Evolutionary conservation across 2,888 invertebrate species (phyloP).

Genomic region (Hemicrepidius hirtus): DNA sequence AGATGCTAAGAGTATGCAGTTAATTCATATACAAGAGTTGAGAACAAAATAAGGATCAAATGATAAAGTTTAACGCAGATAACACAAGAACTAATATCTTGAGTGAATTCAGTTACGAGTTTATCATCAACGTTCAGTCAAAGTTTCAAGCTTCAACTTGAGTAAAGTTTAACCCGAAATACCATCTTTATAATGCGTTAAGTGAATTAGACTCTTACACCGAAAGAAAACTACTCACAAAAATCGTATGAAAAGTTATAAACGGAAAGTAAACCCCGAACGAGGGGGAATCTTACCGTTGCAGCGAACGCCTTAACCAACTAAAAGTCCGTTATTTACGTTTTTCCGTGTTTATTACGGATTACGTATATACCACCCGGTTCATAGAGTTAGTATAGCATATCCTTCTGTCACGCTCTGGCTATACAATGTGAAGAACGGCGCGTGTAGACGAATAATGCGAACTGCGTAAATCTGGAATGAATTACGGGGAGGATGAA

Average conservation of each 20-base stretch:
- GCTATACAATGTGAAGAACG: slow-evolving; percentile 31
- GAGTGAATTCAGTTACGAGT: slow-evolving; percentile 16
- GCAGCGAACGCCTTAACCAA: slow-evolving; percentile 31
- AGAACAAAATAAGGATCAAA: slow-evolving; percentile 10
- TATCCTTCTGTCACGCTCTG: slow-evolving; percentile 36
- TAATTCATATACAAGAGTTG: slow-evolving; percentile 3
- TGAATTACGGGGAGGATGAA: slow-evolving; percentile 40
- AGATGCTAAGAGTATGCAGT: slow-evolving; percentile 3
- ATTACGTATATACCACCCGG: slow-evolving; percentile 32
- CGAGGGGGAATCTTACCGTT: slow-evolving; percentile 25
- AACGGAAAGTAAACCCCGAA: slow-evolving; percentile 16
- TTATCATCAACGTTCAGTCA: slow-evolving; percentile 18
- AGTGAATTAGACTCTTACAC: slow-evolving; percentile 20
- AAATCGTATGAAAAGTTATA: slow-evolving; percentile 23
- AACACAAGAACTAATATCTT: slow-evolving; percentile 19
- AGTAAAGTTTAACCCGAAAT: slow-evolving; percentile 14
- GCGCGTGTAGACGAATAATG: slow-evolving; percentile 27
- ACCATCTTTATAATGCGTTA: slow-evolving; percentile 17
- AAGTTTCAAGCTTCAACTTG: slow-evolving; percentile 20
- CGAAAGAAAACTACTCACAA: slow-evolving; percentile 14
- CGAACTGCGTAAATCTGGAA: slow-evolving; percentile 38
- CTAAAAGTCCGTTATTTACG: slow-evolving; percentile 36
- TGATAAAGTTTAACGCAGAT: slow-evolving; percentile 16
- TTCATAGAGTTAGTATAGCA: slow-evolving; percentile 30
- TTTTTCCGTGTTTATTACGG: slow-evolving; percentile 38